phyloP scores from a whole-genome alignment of 2,888 invertebrate genomes.

The Nineta flava region DNA sequence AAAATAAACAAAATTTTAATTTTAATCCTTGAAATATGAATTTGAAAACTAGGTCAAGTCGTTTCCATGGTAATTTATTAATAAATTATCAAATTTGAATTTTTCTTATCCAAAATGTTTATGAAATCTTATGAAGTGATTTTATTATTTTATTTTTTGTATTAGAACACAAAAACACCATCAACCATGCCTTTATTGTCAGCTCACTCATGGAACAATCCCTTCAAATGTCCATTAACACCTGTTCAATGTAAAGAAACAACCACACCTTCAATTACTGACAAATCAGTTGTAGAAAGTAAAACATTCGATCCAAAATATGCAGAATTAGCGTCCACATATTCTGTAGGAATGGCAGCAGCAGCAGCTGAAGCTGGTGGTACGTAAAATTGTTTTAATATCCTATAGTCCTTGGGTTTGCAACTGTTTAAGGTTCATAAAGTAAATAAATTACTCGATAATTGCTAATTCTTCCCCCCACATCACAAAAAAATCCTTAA shows the following conservation, averaged over 20 bases:
- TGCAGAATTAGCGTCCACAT: neutral
- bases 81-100: too few relatives aligned
- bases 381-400: slow-evolving; percentile 17
- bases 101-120: too few relatives aligned
- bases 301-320: too few relatives aligned
- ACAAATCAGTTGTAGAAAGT: neutral
- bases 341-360: slow-evolving; percentile 23
- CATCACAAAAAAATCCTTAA: too few relatives aligned
- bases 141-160: neutral
- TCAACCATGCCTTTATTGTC: slow-evolving; percentile 31
- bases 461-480: too few relatives aligned
- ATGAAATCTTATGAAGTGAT: neutral
- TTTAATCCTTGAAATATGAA: too few relatives aligned
- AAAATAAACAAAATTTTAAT: too few relatives aligned
- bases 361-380: slow-evolving; percentile 18
- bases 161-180: neutral
- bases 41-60: too few relatives aligned
- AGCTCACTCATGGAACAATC: slow-evolving; percentile 43
- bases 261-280: neutral
- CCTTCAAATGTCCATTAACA: slow-evolving; percentile 44
- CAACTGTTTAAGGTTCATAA: too few relatives aligned
- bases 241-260: slow-evolving; percentile 31
- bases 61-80: too few relatives aligned
- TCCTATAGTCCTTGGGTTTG: too few relatives aligned
- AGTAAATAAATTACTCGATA: too few relatives aligned